These are phyloP conservation scores for Protaetia brevitarsis DNA, from an alignment of 1,140 invertebrate species.

Conservation along the genomic window DNA sequence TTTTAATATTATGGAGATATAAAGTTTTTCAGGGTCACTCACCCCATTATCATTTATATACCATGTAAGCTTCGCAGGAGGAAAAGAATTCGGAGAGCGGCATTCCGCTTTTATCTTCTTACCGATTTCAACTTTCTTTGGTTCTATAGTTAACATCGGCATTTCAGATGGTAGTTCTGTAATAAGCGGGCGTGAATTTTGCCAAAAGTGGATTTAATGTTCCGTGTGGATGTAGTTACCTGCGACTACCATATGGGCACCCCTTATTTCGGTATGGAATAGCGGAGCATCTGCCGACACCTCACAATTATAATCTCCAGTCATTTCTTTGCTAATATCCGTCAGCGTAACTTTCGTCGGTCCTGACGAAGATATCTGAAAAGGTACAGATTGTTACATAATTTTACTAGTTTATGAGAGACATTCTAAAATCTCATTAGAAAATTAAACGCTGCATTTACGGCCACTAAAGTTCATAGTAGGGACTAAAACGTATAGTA, in stretches of 20 bases:
- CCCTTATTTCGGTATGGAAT: slow-evolving; percentile 56
- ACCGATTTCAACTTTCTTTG: slow-evolving; percentile 43
- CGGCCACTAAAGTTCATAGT: too few species aligned
- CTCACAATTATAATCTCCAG: slow-evolving; percentile 61
- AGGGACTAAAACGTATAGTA: too few species aligned
- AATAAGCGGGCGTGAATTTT: slow-evolving; percentile 20
- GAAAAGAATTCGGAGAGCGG: slow-evolving; percentile 54
- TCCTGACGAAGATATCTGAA: slow-evolving; percentile 58
- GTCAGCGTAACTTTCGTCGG: slow-evolving; percentile 63
- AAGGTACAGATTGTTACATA: slow-evolving; percentile 26
- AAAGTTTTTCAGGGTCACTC: too few species aligned
- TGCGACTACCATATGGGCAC: slow-evolving; percentile 54
- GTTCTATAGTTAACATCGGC: slow-evolving; percentile 39
- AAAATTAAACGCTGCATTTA: too few species aligned
- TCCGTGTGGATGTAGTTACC: slow-evolving; percentile 49
- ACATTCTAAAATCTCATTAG: too few species aligned
- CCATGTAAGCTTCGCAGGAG: slow-evolving; percentile 62
- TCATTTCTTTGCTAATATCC: slow-evolving; percentile 57
- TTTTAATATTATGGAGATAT: too few species aligned
- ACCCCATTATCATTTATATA: slow-evolving; percentile 63
- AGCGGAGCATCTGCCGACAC: slow-evolving; percentile 58
- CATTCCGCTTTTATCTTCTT: slow-evolving; percentile 54
- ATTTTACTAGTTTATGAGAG: too few species aligned
- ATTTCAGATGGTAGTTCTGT: slow-evolving; percentile 40
- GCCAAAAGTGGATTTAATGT: neutral